A percentile compares a stretch with the other conserved stretches of the same genome.
Conservation (phyloP, 92 coral and sea anemone genomes). For the Epizoanthus scotinus region DNA sequence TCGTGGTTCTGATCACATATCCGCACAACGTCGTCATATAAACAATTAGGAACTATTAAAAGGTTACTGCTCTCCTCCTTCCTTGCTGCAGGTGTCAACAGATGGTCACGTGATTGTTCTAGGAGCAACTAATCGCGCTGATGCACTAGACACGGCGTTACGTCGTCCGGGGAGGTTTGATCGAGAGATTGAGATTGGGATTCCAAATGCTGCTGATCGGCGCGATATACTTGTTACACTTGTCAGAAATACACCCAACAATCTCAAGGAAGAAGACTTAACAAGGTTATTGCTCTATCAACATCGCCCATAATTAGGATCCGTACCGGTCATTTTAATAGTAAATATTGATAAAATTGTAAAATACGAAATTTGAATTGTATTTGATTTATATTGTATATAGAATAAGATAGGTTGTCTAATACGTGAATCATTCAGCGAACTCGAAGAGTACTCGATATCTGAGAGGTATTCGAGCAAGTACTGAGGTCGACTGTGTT, state of each 20-base stretch:
- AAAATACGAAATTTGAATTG: background rate
- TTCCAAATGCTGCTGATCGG: slow-evolving; percentile 84
- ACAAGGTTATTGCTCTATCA: slow-evolving; percentile 52
- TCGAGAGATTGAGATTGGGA: slow-evolving; percentile 96
- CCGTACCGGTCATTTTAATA: background rate
- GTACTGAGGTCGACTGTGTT: too few relatives aligned
- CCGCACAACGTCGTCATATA: too few relatives aligned
- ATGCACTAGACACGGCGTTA: slow-evolving; percentile 92
- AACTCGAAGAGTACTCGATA: background rate
- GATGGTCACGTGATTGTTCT: slow-evolving; percentile 80
- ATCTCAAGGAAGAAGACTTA: slow-evolving; percentile 66
- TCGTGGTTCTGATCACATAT: too few relatives aligned
- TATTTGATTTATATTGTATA: too few relatives aligned
- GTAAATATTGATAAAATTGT: background rate
- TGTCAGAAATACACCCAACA: slow-evolving; percentile 80
- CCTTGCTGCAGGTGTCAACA: slow-evolving; percentile 48
- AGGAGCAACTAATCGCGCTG: slow-evolving; percentile 98
- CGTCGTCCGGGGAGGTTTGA: slow-evolving; percentile 98
- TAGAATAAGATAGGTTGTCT: too few relatives aligned
- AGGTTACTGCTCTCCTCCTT: background rate
- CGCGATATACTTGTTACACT: slow-evolving; percentile 87
- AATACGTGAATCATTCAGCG: background rate
- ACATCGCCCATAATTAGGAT: background rate
- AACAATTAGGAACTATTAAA: background rate
- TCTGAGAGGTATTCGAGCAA: background rate